These are phyloP conservation scores for Brotula barbata DNA, from an alignment of 2,797 vertebrate species.

Conservation along the genomic window DNA sequence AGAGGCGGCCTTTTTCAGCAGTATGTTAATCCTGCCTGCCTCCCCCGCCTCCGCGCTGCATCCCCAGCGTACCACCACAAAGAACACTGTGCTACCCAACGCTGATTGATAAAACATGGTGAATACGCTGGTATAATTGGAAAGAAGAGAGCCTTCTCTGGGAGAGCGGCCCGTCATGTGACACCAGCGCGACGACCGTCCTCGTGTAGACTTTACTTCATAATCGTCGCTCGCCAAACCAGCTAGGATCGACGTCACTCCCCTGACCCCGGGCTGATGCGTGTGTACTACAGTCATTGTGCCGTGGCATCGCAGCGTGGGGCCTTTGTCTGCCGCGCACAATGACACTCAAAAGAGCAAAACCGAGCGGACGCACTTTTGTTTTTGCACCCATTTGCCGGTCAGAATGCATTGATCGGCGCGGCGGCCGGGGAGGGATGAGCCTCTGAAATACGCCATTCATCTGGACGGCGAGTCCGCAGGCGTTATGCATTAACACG, in stretches of 20 bases:
- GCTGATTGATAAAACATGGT: conserved; percentile 39
- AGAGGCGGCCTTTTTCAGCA: conserved; percentile 67
- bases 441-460: conserved; percentile 60
- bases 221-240: conserved; percentile 12
- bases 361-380: conserved; percentile 66
- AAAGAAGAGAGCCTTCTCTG: conserved; percentile 22
- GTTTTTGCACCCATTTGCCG: conserved; percentile 62
- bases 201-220: conserved; percentile 16
- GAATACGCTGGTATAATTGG: conserved; percentile 38
- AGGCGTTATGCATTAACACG: conserved; percentile 59
- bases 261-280: conserved; percentile 56
- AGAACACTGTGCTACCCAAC: conserved; percentile 50
- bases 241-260: conserved; percentile 44
- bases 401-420: conserved; percentile 66
- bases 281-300: conserved; percentile 63
- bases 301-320: conserved; percentile 52
- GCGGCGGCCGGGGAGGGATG: conserved; percentile 45
- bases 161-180: conserved; percentile 20
- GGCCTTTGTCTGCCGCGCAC: conserved; percentile 69
- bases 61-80: conserved; percentile 51
- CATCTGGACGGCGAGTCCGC: conserved; percentile 50
- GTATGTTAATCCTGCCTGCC: conserved; percentile 68
- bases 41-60: conserved; percentile 55
- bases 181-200: conserved; percentile 28
- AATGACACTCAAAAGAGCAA: conserved; percentile 72